Evolutionary conservation across 2,113 vertebrate species (phyloP).

Genomic region (Megaceryle maxima): DNA sequence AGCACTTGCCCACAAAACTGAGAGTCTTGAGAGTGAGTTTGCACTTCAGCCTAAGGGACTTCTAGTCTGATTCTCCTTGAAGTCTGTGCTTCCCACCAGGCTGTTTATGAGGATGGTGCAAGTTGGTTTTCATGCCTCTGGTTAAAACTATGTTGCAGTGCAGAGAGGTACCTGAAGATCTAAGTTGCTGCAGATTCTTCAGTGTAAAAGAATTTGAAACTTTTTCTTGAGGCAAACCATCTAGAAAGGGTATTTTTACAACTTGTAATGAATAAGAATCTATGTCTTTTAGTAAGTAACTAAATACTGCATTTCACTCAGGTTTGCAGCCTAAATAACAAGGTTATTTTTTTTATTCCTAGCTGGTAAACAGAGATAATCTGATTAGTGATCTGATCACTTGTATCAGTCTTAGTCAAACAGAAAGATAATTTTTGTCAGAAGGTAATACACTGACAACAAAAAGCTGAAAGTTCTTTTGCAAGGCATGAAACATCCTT

Average conservation of each 20-base stretch:
- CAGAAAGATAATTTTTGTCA: not conserved
- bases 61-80: not conserved
- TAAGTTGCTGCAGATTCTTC: not conserved
- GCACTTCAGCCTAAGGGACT: not conserved
- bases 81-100: not conserved
- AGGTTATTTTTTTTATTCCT: not conserved
- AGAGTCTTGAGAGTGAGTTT: not conserved
- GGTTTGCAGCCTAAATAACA: not conserved
- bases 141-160: not conserved
- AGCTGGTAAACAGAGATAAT: not conserved
- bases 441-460: not conserved
- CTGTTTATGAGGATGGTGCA: not conserved
- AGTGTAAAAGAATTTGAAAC: not conserved
- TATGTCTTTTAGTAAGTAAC: not conserved
- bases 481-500: not conserved
- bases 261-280: not conserved
- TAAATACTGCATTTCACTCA: not conserved
- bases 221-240: not conserved
- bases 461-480: not conserved
- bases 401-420: not conserved
- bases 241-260: not conserved
- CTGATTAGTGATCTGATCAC: not conserved
- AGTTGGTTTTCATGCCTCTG: not conserved
- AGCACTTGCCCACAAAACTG: not conserved
- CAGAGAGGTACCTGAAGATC: not conserved